phyloP scores from a whole-genome alignment of 2,113 vertebrate genomes.

The Perca schrenkii region DNA sequence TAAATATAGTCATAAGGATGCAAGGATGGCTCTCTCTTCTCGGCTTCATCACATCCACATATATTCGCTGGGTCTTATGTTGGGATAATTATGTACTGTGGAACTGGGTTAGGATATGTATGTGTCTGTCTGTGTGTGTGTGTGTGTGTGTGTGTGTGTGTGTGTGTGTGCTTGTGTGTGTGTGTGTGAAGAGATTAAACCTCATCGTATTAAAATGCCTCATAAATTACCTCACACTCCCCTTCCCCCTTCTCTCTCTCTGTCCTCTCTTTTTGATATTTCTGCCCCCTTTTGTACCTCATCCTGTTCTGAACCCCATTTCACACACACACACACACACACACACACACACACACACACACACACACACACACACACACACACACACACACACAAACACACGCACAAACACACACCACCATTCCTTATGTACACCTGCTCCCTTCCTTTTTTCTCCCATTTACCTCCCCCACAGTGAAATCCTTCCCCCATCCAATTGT shows the following conservation, averaged over 20 bases:
- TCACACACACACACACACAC: conserved; percentile 10
- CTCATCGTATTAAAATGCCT: conserved; percentile 31
- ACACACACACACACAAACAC: conserved; percentile 14
- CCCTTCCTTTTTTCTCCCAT: conserved; percentile 7
- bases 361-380: conserved; percentile 14
- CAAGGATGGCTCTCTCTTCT: neutral
- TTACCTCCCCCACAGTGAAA: conserved; percentile 44
- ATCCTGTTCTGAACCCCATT: conserved; percentile 20
- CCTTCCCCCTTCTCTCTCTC: conserved; percentile 15
- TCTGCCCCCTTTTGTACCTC: conserved; percentile 46
- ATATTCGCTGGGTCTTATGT: conserved; percentile 22
- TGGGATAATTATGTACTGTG: conserved; percentile 14
- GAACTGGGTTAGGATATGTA: conserved; percentile 22
- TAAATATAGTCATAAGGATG: neutral
- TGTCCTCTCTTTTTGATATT: conserved; percentile 40
- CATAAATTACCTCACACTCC: conserved; percentile 51
- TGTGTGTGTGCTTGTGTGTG: conserved; percentile 27
- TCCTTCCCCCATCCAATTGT: conserved; percentile 52
- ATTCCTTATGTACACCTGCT: conserved; percentile 52
- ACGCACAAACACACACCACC: conserved; percentile 4
- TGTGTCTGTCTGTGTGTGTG: conserved; percentile 27
- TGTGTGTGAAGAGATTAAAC: conserved; percentile 51
- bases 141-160: conserved; percentile 22
- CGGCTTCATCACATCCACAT: conserved; percentile 12
- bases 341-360: conserved; percentile 12